Evolutionary conservation across 2,113 vertebrate species (phyloP), one percentile per base, ranked within the genome.

Genomic region (Ammodytes marinus): DNA sequence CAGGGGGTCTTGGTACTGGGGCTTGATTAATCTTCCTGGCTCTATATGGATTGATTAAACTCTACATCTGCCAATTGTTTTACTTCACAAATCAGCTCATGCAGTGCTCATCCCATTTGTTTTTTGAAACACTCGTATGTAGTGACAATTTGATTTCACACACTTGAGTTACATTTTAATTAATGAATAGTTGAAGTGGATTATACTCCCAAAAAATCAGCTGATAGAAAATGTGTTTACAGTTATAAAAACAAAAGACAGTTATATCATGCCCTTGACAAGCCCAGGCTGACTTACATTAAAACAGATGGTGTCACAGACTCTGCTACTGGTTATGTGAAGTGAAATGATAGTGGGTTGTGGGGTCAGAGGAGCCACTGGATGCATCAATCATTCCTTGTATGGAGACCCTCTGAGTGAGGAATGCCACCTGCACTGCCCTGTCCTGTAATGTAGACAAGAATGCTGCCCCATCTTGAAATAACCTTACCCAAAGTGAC

Each of bases 351-450:
- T 58, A 2, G 53, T 27, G 13, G 66, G 50, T 27, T 27, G 27
- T 76, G n/a, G 17, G n/a, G 65, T 43, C 63, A 69, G 27, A 57
- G n/a, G 19, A 86, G 53, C 74, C 64, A 27, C n/a, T 74, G 57
- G 15, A 59, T 80, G 35, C 53, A 37, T 73, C 61, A 87, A 81
- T 88, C 77, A 79, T 80, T 78, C 85, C 64, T 61, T n/a, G 91
- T 89, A 75, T 85, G 65, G 77, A 89, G 89, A 86, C 77, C 86
- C 83, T 74, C 66, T 74, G 70, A 86, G 70, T 83, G 50, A 78
- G 83, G 89, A 89, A 91, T 92, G 86, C 81, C 68, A 85, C 91
- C 77, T 84, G 90, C 91, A 88, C 83, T 88, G 65, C 87, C 84
- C 82, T 85, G 84, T 88, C 88, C 72, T 83, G 65, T 73, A 77